A percentile compares a stretch with the other conserved stretches of the same genome.
Evolutionary conservation across 2,113 vertebrate species (phyloP).

Genomic region (Aegypius monachus): DNA sequence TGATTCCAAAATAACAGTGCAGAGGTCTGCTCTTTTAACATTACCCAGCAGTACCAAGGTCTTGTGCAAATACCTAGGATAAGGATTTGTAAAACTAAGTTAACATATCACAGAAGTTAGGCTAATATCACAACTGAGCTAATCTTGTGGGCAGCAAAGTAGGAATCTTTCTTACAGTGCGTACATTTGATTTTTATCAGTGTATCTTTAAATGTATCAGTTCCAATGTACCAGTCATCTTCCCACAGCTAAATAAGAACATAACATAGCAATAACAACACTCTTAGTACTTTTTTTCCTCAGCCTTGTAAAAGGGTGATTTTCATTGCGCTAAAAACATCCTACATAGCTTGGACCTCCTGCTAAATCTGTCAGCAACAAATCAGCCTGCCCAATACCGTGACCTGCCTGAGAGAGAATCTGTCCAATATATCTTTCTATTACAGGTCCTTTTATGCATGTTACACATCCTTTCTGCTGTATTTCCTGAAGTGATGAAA

Average conservation of each 20-base stretch:
- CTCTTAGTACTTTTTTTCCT: not conserved
- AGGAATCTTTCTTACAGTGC: not conserved
- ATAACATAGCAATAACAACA: not conserved
- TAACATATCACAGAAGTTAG: not conserved
- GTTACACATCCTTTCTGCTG: slow-evolving; percentile 1
- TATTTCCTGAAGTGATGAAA: slow-evolving; percentile 21
- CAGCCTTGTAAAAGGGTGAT: not conserved
- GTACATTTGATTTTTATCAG: not conserved
- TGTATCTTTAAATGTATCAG: not conserved
- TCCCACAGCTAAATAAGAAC: not conserved
- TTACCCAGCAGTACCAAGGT: not conserved
- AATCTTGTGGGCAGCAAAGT: not conserved
- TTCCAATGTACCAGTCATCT: not conserved
- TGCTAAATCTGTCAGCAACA: not conserved
- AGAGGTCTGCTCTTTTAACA: not conserved
- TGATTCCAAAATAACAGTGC: rapidly evolving
- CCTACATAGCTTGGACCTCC: not conserved
- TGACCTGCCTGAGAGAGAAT: not conserved
- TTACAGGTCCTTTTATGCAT: not conserved
- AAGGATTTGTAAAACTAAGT: not conserved
- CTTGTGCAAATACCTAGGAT: not conserved
- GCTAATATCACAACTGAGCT: not conserved
- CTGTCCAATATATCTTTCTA: slow-evolving; percentile 28
- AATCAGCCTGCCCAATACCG: not conserved
- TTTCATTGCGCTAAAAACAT: not conserved